phyloP scores from a whole-genome alignment of 2,797 vertebrate species.

The Huso huso region DNA sequence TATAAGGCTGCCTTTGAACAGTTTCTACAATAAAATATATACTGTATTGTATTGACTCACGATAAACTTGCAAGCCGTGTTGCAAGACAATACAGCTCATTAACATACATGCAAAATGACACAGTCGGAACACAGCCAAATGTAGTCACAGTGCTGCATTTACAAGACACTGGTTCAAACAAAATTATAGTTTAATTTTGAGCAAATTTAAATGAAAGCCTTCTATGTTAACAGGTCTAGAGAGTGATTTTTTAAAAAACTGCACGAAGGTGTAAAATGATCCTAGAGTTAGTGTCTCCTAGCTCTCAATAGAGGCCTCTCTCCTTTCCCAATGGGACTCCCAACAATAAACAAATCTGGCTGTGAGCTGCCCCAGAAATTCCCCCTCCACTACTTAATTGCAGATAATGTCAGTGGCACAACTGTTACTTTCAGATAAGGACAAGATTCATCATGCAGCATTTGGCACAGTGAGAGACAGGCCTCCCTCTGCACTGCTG shows the following conservation, averaged over 20 bases:
- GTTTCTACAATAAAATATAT: not conserved
- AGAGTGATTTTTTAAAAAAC: slow-evolving; percentile 8
- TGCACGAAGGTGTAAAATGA: slow-evolving; percentile 1
- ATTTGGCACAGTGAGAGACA: slow-evolving; percentile 27
- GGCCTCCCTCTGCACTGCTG: slow-evolving; percentile 15
- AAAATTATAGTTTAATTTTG: slow-evolving; percentile 5
- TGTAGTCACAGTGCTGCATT: not conserved
- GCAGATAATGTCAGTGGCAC: slow-evolving; percentile 34
- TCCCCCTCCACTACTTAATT: slow-evolving; percentile 31
- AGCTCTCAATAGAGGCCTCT: slow-evolving; percentile 16
- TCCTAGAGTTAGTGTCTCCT: slow-evolving; percentile 4
- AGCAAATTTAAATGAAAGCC: slow-evolving; percentile 2
- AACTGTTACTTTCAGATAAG: slow-evolving; percentile 37
- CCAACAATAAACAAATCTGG: slow-evolving; percentile 28
- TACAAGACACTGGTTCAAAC: slow-evolving; percentile 5
- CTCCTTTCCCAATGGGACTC: slow-evolving; percentile 22
- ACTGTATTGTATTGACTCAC: not conserved
- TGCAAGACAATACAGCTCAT: not conserved
- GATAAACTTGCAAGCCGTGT: not conserved
- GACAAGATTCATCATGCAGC: slow-evolving; percentile 32
- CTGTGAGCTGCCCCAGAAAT: slow-evolving; percentile 25
- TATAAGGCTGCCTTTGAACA: not conserved
- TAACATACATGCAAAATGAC: not conserved
- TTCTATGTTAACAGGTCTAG: not conserved
- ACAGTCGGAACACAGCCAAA: not conserved